Conservation (phyloP, 2,888 invertebrate genomes). For the Acronicta psi region DNA sequence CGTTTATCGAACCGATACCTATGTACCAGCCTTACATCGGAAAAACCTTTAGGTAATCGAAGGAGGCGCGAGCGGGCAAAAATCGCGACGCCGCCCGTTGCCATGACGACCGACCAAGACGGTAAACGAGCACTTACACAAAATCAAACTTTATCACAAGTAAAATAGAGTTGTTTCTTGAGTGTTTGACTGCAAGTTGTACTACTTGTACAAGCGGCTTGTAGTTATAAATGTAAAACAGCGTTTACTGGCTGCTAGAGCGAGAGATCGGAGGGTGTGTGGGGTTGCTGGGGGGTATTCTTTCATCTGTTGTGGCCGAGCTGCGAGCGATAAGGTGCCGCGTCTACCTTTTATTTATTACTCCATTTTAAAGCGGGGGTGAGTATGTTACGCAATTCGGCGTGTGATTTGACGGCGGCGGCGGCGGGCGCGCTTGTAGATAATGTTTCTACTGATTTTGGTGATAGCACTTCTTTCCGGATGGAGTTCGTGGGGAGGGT, state of each 20-base stretch:
- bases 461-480: conserved; percentile 57
- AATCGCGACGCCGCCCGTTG: conserved; percentile 79
- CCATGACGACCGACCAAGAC: conserved; percentile 70
- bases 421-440: too few species aligned
- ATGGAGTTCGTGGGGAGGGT: conserved; percentile 56
- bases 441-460: conserved; percentile 57
- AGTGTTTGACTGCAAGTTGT: conserved; percentile 43
- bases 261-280: conserved; percentile 54
- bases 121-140: conserved; percentile 53
- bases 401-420: conserved; percentile 71
- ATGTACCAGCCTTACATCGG: conserved; percentile 67
- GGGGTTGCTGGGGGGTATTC: conserved; percentile 69
- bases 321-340: conserved; percentile 78
- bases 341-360: conserved; percentile 87
- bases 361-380: conserved; percentile 86
- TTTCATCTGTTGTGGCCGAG: conserved; percentile 81
- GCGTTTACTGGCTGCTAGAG: conserved; percentile 75
- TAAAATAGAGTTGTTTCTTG: conserved; percentile 53
- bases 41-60: conserved; percentile 78
- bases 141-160: conserved; percentile 52
- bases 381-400: conserved; percentile 79
- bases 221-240: conserved; percentile 89
- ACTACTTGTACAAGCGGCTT: conserved; percentile 68
- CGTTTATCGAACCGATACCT: conserved; percentile 58
- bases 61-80: conserved; percentile 78